Evolutionary conservation across 2,888 invertebrate species (phyloP).

Genomic region (Suillia variegata): DNA sequence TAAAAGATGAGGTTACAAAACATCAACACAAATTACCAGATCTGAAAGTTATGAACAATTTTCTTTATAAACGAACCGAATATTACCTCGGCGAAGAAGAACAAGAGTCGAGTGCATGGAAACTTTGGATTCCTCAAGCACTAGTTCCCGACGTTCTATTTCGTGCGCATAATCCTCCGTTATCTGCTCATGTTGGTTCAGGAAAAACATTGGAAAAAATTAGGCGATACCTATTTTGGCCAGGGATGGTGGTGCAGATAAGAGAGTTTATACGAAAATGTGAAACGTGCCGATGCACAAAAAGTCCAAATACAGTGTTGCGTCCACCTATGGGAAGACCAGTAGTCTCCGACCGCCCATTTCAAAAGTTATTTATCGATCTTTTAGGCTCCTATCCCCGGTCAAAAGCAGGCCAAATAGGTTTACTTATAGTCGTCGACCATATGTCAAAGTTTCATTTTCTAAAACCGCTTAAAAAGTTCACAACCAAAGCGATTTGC

Average conservation of each 20-base stretch:
- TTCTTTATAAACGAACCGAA: slow-evolving; percentile 14
- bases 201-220: slow-evolving; percentile 4
- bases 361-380: slow-evolving; percentile 21
- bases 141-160: background rate
- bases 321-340: background rate
- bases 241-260: background rate
- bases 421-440: slow-evolving; percentile 17
- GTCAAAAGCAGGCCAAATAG: slow-evolving; percentile 11
- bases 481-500: background rate
- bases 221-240: slow-evolving; percentile 8
- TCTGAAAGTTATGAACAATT: background rate
- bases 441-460: slow-evolving; percentile 19
- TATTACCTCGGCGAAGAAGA: background rate
- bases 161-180: background rate
- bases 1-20: background rate
- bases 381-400: slow-evolving; percentile 21
- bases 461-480: slow-evolving; percentile 15
- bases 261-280: slow-evolving; percentile 5
- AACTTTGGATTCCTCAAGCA: background rate
- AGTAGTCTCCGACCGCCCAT: slow-evolving; percentile 5
- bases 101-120: background rate
- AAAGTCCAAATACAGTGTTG: background rate
- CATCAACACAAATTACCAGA: slow-evolving; percentile 5
- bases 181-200: background rate
- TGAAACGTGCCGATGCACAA: background rate